Conservation (phyloP, 1,140 invertebrate genomes). For the Hypothenemus hampei region DNA sequence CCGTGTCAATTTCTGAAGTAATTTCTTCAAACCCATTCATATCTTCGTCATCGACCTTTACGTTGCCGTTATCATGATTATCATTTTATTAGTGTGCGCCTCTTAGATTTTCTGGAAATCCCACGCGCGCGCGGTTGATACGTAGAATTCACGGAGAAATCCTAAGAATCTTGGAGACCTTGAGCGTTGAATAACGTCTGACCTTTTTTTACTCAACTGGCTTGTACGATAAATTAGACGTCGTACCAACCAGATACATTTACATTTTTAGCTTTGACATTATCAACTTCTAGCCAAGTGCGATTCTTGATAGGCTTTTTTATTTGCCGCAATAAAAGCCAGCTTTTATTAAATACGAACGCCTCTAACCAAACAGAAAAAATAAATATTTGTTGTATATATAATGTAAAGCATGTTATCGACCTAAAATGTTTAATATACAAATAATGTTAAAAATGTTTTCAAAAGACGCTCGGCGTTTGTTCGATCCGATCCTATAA, state of each 20-base stretch:
- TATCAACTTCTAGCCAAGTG: conserved; percentile 1
- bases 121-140: not conserved
- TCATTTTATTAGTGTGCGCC: too few species aligned
- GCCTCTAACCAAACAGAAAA: conserved; percentile 6
- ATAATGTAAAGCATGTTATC: conserved; percentile 15
- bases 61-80: too few species aligned
- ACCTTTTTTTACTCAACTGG: conserved; percentile 18
- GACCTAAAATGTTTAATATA: not conserved
- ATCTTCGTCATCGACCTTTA: too few species aligned
- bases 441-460: not conserved
- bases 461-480: not conserved
- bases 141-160: conserved; percentile 16
- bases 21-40: too few species aligned
- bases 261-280: conserved; percentile 7
- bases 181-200: conserved; percentile 18
- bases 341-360: not conserved
- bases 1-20: too few species aligned
- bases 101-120: not conserved
- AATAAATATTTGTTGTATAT: conserved; percentile 17
- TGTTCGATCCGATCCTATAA: too few species aligned
- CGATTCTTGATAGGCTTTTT: conserved; percentile 7
- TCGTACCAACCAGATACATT: conserved; percentile 15
- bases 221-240: conserved; percentile 19
- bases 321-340: conserved; percentile 6
- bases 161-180: conserved; percentile 23